Evolutionary conservation across 1,140 invertebrate species (phyloP), one percentile per base, ranked within the genome.

Genomic region (Cotesia typhae): DNA sequence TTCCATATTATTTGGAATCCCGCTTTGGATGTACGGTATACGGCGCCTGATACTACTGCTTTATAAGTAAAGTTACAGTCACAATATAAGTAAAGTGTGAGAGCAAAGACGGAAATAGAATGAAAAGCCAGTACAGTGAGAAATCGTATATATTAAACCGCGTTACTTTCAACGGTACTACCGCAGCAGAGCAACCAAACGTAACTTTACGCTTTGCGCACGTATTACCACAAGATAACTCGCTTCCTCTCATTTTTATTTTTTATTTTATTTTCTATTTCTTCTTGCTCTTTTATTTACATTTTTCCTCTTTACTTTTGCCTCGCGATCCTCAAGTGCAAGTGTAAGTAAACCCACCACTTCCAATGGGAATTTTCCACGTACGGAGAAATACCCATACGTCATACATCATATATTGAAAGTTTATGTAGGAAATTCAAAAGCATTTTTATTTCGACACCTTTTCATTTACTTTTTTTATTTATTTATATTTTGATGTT

Each of bases 141-240:
- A 57, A 57, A 57, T 57, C 17, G 53, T 14, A 57, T 57, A 57
- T 20, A 57, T 47, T 47, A 47, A 47, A 47, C 41, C 41, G 41
- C 53, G 17, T 57, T 20, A 57, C 53, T 57, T 17, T 20, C 53
- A 57, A 20, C 17, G 53, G 17, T 5, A 20, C 53, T 57, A n/a
- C 17, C n/a, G 41, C 41, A 47, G 41, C 17, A 57, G 17, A n/a
- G 53, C n/a, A 57, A 57, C 53, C 17, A 20, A 57, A 57, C 53
- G 53, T 57, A 57, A 57, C 53, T 57, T 57, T 57, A 57, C 17
- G 53, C 17, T 20, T 57, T 57, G 53, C 17, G 53, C 53, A 20
- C n/a, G 53, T 20, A 57, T 57, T 57, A 57, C 17, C 53, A 14
- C n/a, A 14, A 57, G 53, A 57, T 57, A 57, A 57, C 37, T 66